Base-by-base conservation (phyloP, 1,140 invertebrate genomes). In the Brachionus angularis region DNA sequence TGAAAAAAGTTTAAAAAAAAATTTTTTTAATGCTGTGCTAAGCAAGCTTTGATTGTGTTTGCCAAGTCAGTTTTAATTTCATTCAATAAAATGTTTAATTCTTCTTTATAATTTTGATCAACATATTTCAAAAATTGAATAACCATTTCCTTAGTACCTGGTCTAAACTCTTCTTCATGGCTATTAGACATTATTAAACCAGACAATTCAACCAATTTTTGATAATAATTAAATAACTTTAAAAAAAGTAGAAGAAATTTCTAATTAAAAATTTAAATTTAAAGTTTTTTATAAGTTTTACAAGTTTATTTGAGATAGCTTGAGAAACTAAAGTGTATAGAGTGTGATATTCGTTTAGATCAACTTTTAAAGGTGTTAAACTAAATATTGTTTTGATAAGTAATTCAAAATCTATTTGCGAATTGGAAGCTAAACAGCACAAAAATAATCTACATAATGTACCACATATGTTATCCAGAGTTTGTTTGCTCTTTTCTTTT, bases 61-160 rank as follows among this genome's bases (percentile, higher is more conserved):
- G 62, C 42, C 8, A 67, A 29, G 18, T 67, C 62, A 34, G 62
- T 46, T 36, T 46, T 67, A 33, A 50, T 67, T 34, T 67, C 42
- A 34, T 50, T 50, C 2, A 67, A n/a, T 33, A 67, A 47, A 50
- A 47, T 47, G 18, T 67, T 50, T 23, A 67, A 25, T 18, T 67
- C 62, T 31, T 67, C 42, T 50, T 67, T 67, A 16, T 67, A 67
- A 36, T 67, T 67, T 36, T 46, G 42, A 12, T 67, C 33, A 31
- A 67, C 62, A 67, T 47, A 67, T 33, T 67, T 67, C 18, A 67
- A 47, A 21, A 67, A 67, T 34, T 29, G n/a, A 47, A 67, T n/a
- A 2, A 27, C 62, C 62, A 67, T 46, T 36, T 67, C 53, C 39
- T 58, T 58, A 2, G 53, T 58, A 36, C 53, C 53, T 58, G 53